Percentiles rank a stretch among this genome's conserved stretches.
Evolutionary conservation across 2,888 invertebrate genomes (phyloP).

Genomic region (Geophilus truncorum): DNA sequence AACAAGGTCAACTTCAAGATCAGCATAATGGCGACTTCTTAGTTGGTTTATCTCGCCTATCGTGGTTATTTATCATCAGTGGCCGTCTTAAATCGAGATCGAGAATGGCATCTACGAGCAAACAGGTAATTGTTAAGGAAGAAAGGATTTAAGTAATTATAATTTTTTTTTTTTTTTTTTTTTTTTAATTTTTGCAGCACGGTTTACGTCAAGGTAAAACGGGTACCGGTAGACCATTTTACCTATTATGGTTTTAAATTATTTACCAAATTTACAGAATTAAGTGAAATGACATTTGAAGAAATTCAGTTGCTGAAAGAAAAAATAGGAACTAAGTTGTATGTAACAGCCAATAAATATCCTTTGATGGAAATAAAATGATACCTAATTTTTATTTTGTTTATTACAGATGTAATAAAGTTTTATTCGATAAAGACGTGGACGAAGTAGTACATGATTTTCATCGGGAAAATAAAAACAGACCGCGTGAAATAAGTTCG

Average conservation of each 20-base stretch:
- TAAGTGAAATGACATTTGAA: slow-evolving; percentile 5
- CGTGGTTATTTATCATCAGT: too few species aligned
- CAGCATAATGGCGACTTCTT: background rate
- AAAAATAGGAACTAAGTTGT: slow-evolving; percentile 23
- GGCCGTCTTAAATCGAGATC: too few species aligned
- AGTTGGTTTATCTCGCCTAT: background rate
- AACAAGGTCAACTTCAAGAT: too few species aligned
- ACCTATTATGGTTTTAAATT: too few species aligned
- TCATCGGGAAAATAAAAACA: slow-evolving; percentile 17
- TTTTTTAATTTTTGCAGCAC: background rate
- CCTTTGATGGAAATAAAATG: too few species aligned
- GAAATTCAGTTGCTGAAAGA: slow-evolving; percentile 16
- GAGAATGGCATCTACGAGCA: background rate
- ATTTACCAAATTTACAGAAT: background rate
- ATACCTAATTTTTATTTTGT: too few species aligned
- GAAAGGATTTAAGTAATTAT: background rate
- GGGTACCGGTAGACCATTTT: too few species aligned
- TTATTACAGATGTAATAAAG: background rate
- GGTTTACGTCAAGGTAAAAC: too few species aligned
- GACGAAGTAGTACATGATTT: background rate
- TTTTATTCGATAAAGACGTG: background rate
- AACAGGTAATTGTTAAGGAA: background rate
- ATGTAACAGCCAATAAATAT: too few species aligned
- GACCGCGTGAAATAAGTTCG: slow-evolving; percentile 1
- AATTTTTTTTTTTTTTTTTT: background rate